Percentiles rank a stretch among this genome's conserved stretches.
phyloP scores from a whole-genome alignment of 2,113 vertebrate species.

The Athene cunicularia region DNA sequence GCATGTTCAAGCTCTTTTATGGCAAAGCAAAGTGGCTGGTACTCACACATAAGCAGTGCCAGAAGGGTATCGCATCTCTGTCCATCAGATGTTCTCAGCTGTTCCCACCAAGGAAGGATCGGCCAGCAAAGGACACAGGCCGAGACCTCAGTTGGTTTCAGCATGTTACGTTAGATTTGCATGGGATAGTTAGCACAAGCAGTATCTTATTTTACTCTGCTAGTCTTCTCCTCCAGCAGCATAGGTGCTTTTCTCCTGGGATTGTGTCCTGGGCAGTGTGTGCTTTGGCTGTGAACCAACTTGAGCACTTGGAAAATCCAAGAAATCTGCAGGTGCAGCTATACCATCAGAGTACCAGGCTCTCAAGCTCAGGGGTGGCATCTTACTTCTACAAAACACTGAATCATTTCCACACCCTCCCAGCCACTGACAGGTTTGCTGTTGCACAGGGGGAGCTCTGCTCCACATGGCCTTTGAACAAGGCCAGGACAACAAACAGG shows the following conservation, averaged over 20 bases:
- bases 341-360: not conserved
- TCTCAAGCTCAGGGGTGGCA: not conserved
- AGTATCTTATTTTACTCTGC: not conserved
- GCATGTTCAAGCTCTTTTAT: not conserved
- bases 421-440: not conserved
- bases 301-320: not conserved
- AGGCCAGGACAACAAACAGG: not conserved
- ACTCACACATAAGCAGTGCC: not conserved
- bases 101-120: not conserved
- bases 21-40: not conserved
- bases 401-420: not conserved
- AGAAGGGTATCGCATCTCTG: not conserved
- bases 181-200: not conserved
- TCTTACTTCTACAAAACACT: not conserved
- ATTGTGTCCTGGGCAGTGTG: not conserved
- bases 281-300: not conserved
- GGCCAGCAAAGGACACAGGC: not conserved
- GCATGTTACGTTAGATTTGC: rapidly evolving
- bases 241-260: not conserved
- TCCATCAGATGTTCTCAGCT: not conserved
- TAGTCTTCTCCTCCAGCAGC: not conserved
- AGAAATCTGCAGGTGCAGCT: not conserved
- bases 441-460: not conserved
- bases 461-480: rapidly evolving
- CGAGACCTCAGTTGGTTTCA: not conserved